Evolutionary conservation across 2,888 invertebrate species (phyloP).

Genomic region (Deroplatys truncata): DNA sequence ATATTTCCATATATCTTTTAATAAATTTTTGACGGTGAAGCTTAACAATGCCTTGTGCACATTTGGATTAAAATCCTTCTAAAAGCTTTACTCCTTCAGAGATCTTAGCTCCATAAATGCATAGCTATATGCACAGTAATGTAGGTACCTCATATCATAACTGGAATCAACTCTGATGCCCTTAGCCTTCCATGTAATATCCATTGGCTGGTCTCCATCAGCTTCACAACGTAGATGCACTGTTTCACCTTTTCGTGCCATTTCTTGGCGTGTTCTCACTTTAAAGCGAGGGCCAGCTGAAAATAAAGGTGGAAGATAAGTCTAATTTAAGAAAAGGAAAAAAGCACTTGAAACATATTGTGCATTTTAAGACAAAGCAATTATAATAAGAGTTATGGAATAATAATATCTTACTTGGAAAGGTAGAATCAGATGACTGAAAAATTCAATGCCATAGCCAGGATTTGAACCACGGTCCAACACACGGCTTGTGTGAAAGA

Average conservation of each 20-base stretch:
- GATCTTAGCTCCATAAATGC: not conserved
- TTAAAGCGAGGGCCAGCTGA: slow-evolving; percentile 52
- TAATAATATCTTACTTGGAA: not conserved
- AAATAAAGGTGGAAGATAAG: not conserved
- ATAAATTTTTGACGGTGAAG: no score
- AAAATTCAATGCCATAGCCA: no score
- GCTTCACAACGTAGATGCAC: slow-evolving; percentile 51
- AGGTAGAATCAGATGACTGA: no score
- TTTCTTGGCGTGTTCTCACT: slow-evolving; percentile 47
- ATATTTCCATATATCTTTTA: no score
- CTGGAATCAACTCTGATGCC: slow-evolving; percentile 14
- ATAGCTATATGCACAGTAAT: not conserved
- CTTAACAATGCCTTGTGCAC: no score
- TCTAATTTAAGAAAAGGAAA: not conserved
- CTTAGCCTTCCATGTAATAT: slow-evolving; percentile 48
- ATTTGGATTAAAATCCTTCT: no score
- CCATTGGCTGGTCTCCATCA: slow-evolving; percentile 51
- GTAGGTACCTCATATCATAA: slow-evolving; percentile 17
- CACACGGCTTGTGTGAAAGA: no score
- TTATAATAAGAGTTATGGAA: not conserved
- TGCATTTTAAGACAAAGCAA: not conserved
- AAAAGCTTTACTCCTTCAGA: not conserved
- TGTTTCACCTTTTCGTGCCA: slow-evolving; percentile 51
- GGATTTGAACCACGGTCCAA: no score
- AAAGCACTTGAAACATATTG: no score